A percentile compares a stretch with the other conserved stretches of the same genome.
These are phyloP conservation scores for Spatulosminthurus flaviceps DNA, from an alignment of 2,888 invertebrate species.

Conservation along the genomic window DNA sequence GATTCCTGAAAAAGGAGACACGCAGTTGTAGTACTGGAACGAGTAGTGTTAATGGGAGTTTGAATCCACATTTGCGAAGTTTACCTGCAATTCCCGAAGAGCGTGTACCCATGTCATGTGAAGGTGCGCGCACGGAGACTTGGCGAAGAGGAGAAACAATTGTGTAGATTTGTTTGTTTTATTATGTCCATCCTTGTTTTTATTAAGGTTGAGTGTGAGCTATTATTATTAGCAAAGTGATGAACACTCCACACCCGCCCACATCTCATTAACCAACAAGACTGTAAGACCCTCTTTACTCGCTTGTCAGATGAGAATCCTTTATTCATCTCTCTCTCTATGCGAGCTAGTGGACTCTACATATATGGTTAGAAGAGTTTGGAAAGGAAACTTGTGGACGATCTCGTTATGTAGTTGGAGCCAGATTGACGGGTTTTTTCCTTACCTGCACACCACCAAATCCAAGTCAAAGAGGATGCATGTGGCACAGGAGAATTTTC, in stretches of 20 bases:
- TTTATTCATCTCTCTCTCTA: too few species aligned
- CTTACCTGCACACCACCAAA: not conserved
- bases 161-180: conserved; percentile 47
- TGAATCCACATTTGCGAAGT: conserved; percentile 5
- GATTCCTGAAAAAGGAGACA: not conserved
- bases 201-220: not conserved
- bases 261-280: conserved; percentile 18
- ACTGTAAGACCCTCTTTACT: not conserved
- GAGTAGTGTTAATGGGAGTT: not conserved
- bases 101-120: conserved; percentile 38
- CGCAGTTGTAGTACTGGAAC: conserved; percentile 10
- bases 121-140: conserved; percentile 56
- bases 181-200: too few species aligned
- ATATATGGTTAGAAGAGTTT: too few species aligned
- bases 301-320: too few species aligned
- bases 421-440: conserved; percentile 33
- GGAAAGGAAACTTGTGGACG: too few species aligned
- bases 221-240: not conserved
- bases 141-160: conserved; percentile 63
- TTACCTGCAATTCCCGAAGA: conserved; percentile 33
- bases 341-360: too few species aligned
- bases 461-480: not conserved
- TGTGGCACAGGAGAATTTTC: not conserved
- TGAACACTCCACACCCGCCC: conserved; percentile 20
- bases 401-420: conserved; percentile 14